Evolutionary conservation across 2,888 invertebrate genomes (phyloP).

Genomic region (Eristalis pertinax): DNA sequence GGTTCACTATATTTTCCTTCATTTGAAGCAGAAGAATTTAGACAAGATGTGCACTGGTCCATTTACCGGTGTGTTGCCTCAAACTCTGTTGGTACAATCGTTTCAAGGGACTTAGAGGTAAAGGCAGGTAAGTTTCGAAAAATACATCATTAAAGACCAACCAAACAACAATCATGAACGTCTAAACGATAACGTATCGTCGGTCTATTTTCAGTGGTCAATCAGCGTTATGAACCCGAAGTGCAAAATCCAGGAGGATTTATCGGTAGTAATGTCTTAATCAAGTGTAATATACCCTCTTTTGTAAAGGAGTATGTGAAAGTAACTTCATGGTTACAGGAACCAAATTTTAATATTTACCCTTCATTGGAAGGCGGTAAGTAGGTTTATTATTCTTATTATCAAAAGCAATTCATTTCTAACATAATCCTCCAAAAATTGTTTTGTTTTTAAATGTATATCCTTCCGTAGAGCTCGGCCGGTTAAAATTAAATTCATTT

Average conservation of each 20-base stretch:
- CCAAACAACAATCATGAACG: background rate
- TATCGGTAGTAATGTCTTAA: constrained; percentile 83
- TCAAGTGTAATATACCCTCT: constrained; percentile 83
- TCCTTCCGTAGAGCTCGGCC: too few relatives aligned
- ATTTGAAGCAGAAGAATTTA: constrained; percentile 83
- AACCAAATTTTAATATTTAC: constrained; percentile 83
- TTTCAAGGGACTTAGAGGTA: constrained; percentile 83
- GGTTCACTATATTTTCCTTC: constrained; percentile 83
- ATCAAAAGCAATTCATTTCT: background rate
- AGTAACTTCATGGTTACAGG: constrained; percentile 84
- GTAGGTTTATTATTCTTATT: constrained; percentile 71
- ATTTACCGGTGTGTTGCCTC: constrained; percentile 83
- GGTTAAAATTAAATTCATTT: too few relatives aligned
- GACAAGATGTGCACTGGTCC: constrained; percentile 84
- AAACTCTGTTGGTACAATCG: constrained; percentile 83
- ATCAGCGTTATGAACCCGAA: constrained; percentile 84
- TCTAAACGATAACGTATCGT: background rate
- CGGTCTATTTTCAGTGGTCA: constrained; percentile 81
- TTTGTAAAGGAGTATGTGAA: constrained; percentile 83
- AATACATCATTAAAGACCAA: too few relatives aligned
- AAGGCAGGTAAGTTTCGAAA: constrained; percentile 81
- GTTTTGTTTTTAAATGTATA: too few relatives aligned
- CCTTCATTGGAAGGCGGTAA: constrained; percentile 83
- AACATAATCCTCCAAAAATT: too few relatives aligned
- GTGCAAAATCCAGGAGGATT: constrained; percentile 84